Base-by-base conservation (phyloP, 2,797 vertebrate genomes). In the Rhadinocentrus ornatus region DNA sequence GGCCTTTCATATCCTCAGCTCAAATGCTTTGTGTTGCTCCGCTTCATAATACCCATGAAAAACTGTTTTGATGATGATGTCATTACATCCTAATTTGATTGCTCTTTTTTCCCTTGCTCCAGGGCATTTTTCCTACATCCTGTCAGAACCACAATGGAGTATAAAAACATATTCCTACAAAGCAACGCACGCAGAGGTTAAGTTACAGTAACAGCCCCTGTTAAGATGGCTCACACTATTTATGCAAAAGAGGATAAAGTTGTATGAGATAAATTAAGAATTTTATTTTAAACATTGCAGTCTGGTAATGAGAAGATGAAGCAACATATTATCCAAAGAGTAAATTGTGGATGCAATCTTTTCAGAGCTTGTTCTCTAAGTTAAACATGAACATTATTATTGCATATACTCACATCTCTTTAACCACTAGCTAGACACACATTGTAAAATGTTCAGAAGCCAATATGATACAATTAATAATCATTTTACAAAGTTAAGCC, bases 51-150 rank as follows among this genome's bases (percentile, higher is more conserved):
- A 89, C 78, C 87, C 93, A 44, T 93, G 91, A 91, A 92, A 94
- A 91, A 80, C 79, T 79, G 89, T 93, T 94, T 93, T 86, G 82
- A 88, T 94, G 89, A 90, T 93, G 93, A 94, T 87, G 91, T 94
- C 92, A 93, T 90, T 62, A 73, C 32, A 65, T 80, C 81, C 67
- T 94, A 94, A 95, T 94, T 92, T 87, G 89, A 94, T 95, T 94
- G 90, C 83, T 80, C 65, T 73, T 90, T 82, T 86, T 89, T 35
- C 67, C 81, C 73, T 83, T 24, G 89, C 94, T 93, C 66, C 10
- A 83, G 92, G 94, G 84, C 88, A 88, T 59, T 72, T 83, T 50
- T 78, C 70, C 69, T 55, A 89, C 85, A 93, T 95, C 94, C 94
- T 93, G 90, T 76, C 75, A 68, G 80, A 48, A 80, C 82, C 22